These are phyloP conservation scores for Aradophagus sp. DNA, from an alignment of 1,140 invertebrate species.

Conservation along the genomic window DNA sequence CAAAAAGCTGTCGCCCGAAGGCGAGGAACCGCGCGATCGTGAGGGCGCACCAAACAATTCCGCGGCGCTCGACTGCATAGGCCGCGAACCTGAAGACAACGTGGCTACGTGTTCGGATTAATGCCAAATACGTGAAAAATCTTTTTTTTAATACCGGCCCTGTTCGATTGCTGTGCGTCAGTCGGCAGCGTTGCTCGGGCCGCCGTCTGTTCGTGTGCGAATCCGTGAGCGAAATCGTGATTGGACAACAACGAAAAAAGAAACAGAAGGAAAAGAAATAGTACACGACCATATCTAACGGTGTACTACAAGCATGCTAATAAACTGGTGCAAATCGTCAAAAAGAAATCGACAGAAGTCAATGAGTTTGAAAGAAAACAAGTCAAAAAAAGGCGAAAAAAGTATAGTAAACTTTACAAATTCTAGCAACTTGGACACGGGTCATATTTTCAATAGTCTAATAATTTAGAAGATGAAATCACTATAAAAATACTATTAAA, in stretches of 20 bases:
- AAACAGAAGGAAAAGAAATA: conserved; percentile 73
- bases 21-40: conserved; percentile 9
- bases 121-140: conserved; percentile 73
- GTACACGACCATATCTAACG: conserved; percentile 73
- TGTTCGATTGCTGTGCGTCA: conserved; percentile 72
- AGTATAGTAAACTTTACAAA: no score
- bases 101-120: conserved; percentile 70
- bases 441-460: no score
- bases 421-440: no score
- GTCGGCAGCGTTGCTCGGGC: conserved; percentile 70
- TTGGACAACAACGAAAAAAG: conserved; percentile 71
- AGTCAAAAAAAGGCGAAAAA: no score
- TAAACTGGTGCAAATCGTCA: conserved; percentile 44
- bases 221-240: conserved; percentile 64
- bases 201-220: conserved; percentile 69
- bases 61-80: conserved; percentile 17
- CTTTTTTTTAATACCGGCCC: conserved; percentile 74
- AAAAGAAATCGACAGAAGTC: conserved; percentile 7
- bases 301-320: conserved; percentile 71
- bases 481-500: no score
- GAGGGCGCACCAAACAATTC: conserved; percentile 21
- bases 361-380: no score
- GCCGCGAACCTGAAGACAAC: conserved; percentile 35
- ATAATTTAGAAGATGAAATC: no score
- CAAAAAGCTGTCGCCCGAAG: conserved; percentile 11